phyloP scores from a whole-genome alignment of 35 echinoderm and acorn worm genomes.

The Acanthaster planci region DNA sequence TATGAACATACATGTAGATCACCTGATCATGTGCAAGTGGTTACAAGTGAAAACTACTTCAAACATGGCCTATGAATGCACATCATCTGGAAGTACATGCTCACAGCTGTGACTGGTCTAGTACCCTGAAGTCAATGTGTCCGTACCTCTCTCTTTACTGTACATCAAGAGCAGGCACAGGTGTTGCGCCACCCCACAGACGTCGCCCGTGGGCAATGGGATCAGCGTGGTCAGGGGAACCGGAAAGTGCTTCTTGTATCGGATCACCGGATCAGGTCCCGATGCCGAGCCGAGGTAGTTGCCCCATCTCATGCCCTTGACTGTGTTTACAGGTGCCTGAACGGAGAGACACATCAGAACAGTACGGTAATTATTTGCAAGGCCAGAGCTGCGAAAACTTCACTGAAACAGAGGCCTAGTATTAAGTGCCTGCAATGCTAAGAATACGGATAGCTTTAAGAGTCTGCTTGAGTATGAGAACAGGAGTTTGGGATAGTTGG shows the following conservation, averaged over 20 bases:
- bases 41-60: too few relatives aligned
- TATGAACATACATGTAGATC: too few relatives aligned
- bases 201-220: conserved; percentile 79
- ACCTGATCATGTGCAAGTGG: too few relatives aligned
- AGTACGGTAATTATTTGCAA: background rate
- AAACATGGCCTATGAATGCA: too few relatives aligned
- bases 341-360: conserved; percentile 13
- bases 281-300: conserved; percentile 84
- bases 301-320: conserved; percentile 87
- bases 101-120: background rate
- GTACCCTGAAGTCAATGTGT: background rate
- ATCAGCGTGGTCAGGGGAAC: conserved; percentile 58
- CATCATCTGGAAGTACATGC: too few relatives aligned
- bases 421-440: too few relatives aligned
- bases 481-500: too few relatives aligned
- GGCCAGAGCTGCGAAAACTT: too few relatives aligned
- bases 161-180: conserved; percentile 92
- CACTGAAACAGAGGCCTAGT: too few relatives aligned
- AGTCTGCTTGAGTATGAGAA: too few relatives aligned
- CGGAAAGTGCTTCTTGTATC: conserved; percentile 55
- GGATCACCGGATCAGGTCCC: conserved; percentile 69
- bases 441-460: too few relatives aligned
- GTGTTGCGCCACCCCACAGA: conserved; percentile 75
- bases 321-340: conserved; percentile 67
- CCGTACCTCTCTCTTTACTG: conserved; percentile 90